Evolutionary conservation across 2,797 vertebrate species (phyloP), one percentile per base, ranked within the genome.

Genomic region (Phrynocephalus guinanensis): DNA sequence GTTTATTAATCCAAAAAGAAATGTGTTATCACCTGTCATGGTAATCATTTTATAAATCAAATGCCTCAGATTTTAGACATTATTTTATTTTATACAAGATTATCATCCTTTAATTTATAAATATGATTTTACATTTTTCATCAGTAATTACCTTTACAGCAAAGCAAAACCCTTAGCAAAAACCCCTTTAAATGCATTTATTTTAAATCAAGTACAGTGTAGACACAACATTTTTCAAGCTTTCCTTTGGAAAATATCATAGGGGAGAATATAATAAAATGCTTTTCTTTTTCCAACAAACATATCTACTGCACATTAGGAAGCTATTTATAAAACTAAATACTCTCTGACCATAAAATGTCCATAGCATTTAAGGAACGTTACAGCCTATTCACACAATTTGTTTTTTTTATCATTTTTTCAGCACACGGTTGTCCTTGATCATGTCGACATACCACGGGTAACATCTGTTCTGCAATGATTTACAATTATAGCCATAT

Each of bases 41-140:
- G 22, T 67, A 86, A 44, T 60, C 24, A 86, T n/a, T 33, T 85
- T 68, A 92, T 75, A 93, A 94, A 92, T 0, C 48, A 60, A 76
- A 93, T 81, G 15, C 26, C 83, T 33, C 60, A 5, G 30, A 9
- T 80, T 70, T 80, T 26, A 75, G 79, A 24, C 50, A 48, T 83
- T 50, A 50, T 68, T 72, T 75, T 79, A 70, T 30, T 88, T 93
- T 38, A 83, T 83, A 86, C 92, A 94, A 94, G 8, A 38, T 70
- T 79, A 44, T 56, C 80, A 91, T 81, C 44, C 63, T 89, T 70
- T 88, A 90, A 90, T 71, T 90, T 90, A 93, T 3, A 66, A 18
- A 66, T 72, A 78, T 76, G 44, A 30, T 86, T 86, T 86, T 82
- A 22, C 24, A 48, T 48, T 93, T 92, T 91, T 75, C 16, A 68